These are phyloP conservation scores for Prochilodus magdalenae DNA, from an alignment of 2,113 vertebrate genomes.

Conservation along the genomic window DNA sequence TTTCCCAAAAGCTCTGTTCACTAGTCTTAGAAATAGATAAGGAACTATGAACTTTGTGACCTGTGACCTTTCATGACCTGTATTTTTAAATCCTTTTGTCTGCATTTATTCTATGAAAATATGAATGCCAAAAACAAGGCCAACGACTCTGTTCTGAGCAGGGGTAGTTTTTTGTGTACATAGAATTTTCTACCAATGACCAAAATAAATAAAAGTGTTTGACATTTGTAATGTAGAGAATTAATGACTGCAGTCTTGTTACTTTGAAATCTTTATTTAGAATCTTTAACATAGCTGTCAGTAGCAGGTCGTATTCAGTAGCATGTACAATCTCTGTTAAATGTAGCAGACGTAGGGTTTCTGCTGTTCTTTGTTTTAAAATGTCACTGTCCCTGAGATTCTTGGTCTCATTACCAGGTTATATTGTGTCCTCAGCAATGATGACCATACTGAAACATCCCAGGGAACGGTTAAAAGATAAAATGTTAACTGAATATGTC, in stretches of 20 bases:
- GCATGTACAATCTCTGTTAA: conserved; percentile 12
- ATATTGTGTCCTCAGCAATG: conserved; percentile 7
- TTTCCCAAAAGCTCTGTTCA: background rate
- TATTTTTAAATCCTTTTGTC: background rate
- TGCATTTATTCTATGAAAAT: background rate
- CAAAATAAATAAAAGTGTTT: conserved; percentile 16
- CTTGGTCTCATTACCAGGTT: conserved; percentile 9
- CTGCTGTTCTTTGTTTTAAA: conserved; percentile 18
- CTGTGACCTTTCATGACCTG: background rate
- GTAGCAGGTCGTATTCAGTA: conserved; percentile 26
- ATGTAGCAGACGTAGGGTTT: conserved; percentile 15
- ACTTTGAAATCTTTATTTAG: conserved; percentile 42
- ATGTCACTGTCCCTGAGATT: conserved; percentile 55
- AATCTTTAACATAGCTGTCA: conserved; percentile 11
- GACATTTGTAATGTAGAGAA: background rate
- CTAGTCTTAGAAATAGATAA: background rate
- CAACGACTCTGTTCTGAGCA: background rate
- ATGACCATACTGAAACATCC: conserved; percentile 29
- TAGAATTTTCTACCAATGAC: conserved; percentile 43
- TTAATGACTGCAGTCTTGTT: background rate
- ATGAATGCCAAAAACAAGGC: background rate
- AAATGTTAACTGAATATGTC: conserved; percentile 4
- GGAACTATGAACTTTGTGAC: conserved; percentile 3
- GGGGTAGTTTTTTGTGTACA: conserved; percentile 42
- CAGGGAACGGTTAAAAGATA: background rate